Conservation (phyloP, 2,888 invertebrate species). For the Smittia sp. region DNA sequence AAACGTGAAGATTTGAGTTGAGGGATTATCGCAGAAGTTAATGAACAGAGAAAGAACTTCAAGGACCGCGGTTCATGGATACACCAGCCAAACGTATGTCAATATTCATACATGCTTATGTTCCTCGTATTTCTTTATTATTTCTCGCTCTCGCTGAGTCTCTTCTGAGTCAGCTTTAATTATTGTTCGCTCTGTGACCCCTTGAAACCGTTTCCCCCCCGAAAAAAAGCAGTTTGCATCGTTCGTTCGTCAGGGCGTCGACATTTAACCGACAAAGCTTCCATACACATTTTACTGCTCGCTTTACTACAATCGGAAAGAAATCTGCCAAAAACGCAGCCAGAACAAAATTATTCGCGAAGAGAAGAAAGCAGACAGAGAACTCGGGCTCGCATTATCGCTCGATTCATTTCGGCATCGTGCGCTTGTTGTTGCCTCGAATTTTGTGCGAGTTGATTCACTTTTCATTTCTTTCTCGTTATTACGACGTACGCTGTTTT, state of each 20-base stretch:
- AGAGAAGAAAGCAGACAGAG: slow-evolving; percentile 26
- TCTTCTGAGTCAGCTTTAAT: neutral
- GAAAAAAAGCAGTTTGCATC: neutral
- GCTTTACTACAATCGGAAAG: slow-evolving; percentile 17
- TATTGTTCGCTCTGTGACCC: neutral
- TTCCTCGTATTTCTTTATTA: neutral
- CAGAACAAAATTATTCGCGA: slow-evolving; percentile 10
- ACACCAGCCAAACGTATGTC: slow-evolving; percentile 39
- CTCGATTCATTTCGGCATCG: slow-evolving; percentile 26
- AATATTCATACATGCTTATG: slow-evolving; percentile 21
- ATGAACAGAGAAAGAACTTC: slow-evolving; percentile 35
- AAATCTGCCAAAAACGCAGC: slow-evolving; percentile 6
- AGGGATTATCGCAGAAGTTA: slow-evolving; percentile 33
- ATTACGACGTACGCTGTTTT: slow-evolving; percentile 32
- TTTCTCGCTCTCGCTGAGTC: neutral
- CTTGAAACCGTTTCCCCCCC: neutral
- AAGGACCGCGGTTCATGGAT: slow-evolving; percentile 41
- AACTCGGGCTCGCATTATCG: slow-evolving; percentile 19
- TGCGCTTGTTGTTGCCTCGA: slow-evolving; percentile 26
- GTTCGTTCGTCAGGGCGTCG: slow-evolving; percentile 33
- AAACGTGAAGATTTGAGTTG: slow-evolving; percentile 14
- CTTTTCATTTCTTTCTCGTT: slow-evolving; percentile 37
- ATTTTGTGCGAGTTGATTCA: slow-evolving; percentile 23
- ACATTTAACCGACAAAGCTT: slow-evolving; percentile 37
- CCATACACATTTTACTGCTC: slow-evolving; percentile 39